Conservation (phyloP, 2,888 invertebrate species). For the Epinotia nisella region DNA sequence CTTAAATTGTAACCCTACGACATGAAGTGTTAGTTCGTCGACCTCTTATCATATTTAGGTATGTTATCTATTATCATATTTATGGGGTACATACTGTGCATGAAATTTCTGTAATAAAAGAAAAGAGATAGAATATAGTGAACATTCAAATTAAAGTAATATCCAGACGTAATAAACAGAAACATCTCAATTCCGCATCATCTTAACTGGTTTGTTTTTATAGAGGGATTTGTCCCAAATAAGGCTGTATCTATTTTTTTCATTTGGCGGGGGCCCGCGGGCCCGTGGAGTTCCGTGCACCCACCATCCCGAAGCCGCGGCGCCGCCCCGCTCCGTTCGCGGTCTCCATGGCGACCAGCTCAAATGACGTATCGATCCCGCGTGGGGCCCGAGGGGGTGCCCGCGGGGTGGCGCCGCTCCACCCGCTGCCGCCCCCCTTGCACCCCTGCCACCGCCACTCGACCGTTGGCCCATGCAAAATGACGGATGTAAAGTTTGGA, state of each 20-base stretch:
- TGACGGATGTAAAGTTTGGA: slow-evolving; percentile 85
- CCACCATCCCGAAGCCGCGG: slow-evolving; percentile 75
- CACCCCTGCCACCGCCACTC: slow-evolving; percentile 77
- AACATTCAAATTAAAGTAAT: slow-evolving; percentile 30
- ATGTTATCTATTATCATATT: slow-evolving; percentile 7
- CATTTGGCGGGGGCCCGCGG: slow-evolving; percentile 65
- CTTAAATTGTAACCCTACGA: not conserved
- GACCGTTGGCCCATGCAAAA: slow-evolving; percentile 85
- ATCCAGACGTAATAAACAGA: slow-evolving; percentile 42
- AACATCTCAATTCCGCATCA: slow-evolving; percentile 53
- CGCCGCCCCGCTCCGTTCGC: slow-evolving; percentile 83
- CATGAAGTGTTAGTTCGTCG: slow-evolving; percentile 16
- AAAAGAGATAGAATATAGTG: slow-evolving; percentile 13
- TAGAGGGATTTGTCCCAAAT: slow-evolving; percentile 75
- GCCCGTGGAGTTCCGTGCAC: slow-evolving; percentile 75
- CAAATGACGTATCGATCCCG: slow-evolving; percentile 85
- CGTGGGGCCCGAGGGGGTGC: slow-evolving; percentile 67
- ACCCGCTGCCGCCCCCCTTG: slow-evolving; percentile 75
- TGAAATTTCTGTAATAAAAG: slow-evolving; percentile 12
- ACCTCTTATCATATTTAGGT: slow-evolving; percentile 28
- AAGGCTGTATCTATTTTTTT: slow-evolving; percentile 77
- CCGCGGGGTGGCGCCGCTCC: slow-evolving; percentile 80
- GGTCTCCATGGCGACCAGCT: slow-evolving; percentile 85
- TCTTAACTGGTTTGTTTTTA: slow-evolving; percentile 67
- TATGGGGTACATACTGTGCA: slow-evolving; percentile 19